phyloP scores from a whole-genome alignment of 2,888 invertebrate genomes.

The Melanostoma scalare region DNA sequence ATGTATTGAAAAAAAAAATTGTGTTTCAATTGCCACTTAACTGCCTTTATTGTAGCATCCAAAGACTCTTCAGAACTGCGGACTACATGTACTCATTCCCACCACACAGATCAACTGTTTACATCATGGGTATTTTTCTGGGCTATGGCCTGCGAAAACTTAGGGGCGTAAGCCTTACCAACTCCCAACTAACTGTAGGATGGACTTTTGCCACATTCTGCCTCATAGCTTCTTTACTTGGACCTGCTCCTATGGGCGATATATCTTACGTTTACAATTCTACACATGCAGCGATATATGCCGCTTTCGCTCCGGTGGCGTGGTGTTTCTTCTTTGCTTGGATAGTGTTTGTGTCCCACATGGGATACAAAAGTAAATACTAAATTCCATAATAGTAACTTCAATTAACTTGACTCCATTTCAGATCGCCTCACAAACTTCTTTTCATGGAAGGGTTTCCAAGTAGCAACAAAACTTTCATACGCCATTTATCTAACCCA shows the following conservation, averaged over 20 bases:
- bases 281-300: constrained; percentile 86
- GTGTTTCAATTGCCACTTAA: neutral
- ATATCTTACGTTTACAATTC: constrained; percentile 85
- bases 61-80: constrained; percentile 86
- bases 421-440: constrained; percentile 83
- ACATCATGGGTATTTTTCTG: constrained; percentile 86
- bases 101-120: constrained; percentile 86
- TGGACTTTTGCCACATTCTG: constrained; percentile 83
- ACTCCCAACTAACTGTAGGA: constrained; percentile 83
- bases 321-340: constrained; percentile 88
- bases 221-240: constrained; percentile 84
- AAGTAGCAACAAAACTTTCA: constrained; percentile 87
- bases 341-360: constrained; percentile 86
- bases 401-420: constrained; percentile 72
- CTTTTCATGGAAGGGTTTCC: constrained; percentile 85
- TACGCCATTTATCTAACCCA: constrained; percentile 88
- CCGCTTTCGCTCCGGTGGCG: constrained; percentile 87
- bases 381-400: neutral
- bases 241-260: constrained; percentile 86
- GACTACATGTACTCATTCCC: constrained; percentile 87
- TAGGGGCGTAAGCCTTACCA: constrained; percentile 81
- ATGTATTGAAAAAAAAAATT: neutral
- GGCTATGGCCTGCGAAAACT: constrained; percentile 84
- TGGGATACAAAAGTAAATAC: constrained; percentile 84
- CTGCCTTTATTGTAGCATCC: constrained; percentile 78